phyloP scores from a whole-genome alignment of 2,113 vertebrate genomes.

The Pelecanus crispus region DNA sequence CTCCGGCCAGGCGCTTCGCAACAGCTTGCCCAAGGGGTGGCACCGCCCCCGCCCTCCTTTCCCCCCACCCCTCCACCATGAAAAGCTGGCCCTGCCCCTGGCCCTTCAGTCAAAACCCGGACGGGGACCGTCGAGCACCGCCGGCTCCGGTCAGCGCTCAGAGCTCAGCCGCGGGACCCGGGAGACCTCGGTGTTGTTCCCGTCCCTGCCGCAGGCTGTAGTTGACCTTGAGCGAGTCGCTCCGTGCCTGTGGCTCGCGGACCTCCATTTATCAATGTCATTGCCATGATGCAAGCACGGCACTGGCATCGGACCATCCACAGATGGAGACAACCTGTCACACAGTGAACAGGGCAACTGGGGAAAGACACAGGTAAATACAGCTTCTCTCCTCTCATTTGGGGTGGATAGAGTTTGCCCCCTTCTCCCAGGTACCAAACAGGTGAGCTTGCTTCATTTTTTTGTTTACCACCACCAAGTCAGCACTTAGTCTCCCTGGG shows the following conservation, averaged over 20 bases:
- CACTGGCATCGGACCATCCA: not conserved
- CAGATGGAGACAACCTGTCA: not conserved
- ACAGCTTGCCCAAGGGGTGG: not conserved
- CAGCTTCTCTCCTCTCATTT: not conserved
- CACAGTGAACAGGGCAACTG: not conserved
- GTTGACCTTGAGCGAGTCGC: conserved; percentile 27
- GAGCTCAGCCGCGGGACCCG: not conserved
- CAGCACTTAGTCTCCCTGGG: not conserved
- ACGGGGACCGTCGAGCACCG: not conserved
- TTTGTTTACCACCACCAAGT: not conserved
- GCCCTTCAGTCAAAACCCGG: not conserved
- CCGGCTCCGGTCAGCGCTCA: not conserved
- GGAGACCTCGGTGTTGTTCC: not conserved
- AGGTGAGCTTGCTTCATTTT: not conserved
- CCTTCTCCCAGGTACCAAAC: not conserved
- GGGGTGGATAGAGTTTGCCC: not conserved
- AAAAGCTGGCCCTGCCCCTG: not conserved
- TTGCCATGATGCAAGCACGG: not conserved
- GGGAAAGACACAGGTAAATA: not conserved
- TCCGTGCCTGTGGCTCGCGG: not conserved
- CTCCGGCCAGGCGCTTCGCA: not conserved
- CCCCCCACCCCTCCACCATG: not conserved
- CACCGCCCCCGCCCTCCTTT: not conserved
- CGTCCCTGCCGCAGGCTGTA: not conserved
- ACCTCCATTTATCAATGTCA: not conserved